These are phyloP conservation scores for Steinernema hermaphroditum DNA, from an alignment of 2,888 invertebrate genomes.

Conservation along the genomic window DNA sequence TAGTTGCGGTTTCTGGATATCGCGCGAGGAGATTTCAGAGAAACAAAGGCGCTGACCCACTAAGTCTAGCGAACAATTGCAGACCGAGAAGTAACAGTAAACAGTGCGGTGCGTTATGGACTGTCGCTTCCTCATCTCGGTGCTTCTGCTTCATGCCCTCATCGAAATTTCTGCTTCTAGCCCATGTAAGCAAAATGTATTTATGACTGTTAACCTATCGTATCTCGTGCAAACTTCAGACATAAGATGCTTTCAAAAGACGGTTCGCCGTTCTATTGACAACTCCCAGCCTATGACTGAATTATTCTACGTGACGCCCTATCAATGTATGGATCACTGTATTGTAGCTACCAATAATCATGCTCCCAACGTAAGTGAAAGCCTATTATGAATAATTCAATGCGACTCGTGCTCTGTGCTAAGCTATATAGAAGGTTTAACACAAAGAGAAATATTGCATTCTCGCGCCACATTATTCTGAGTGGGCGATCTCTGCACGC, in stretches of 20 bases:
- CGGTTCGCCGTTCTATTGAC: conserved; percentile 54
- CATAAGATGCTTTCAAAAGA: conserved; percentile 54
- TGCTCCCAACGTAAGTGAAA: conserved; percentile 38
- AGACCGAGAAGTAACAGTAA: conserved; percentile 31
- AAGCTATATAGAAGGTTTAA: too few species aligned
- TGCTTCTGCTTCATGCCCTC: conserved; percentile 4
- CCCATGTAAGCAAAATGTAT: not conserved
- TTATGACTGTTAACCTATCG: not conserved
- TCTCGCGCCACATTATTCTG: too few species aligned
- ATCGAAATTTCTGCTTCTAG: not conserved
- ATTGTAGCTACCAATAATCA: conserved; percentile 45
- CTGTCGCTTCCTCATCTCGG: conserved; percentile 28
- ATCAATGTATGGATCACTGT: conserved; percentile 54
- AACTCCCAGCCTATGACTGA: conserved; percentile 61
- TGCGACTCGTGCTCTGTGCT: too few species aligned
- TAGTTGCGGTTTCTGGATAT: conserved; percentile 29
- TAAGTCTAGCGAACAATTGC: conserved; percentile 30
- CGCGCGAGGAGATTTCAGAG: conserved; percentile 29
- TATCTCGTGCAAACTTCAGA: conserved; percentile 42
- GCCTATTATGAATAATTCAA: too few species aligned
- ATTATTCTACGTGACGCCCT: conserved; percentile 50
- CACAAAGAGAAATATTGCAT: too few species aligned
- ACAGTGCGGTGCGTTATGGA: conserved; percentile 30
- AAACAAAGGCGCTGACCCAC: conserved; percentile 31
- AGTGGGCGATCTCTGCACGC: too few species aligned